A percentile compares a stretch with the other conserved stretches of the same genome.
Evolutionary conservation across 2,888 invertebrate species (phyloP).

Genomic region (Trachelus stipa): DNA sequence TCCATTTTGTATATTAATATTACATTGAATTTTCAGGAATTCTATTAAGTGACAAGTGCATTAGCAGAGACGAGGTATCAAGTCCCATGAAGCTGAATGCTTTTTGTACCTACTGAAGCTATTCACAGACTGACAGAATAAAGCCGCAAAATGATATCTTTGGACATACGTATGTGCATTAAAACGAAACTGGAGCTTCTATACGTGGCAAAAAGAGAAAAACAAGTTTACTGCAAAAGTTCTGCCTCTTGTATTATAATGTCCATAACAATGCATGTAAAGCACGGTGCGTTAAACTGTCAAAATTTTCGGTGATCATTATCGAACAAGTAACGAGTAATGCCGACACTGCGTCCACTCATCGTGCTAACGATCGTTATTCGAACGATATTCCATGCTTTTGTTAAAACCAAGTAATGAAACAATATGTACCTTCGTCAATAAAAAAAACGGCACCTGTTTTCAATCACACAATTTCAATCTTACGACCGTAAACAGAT

Average conservation of each 20-base stretch:
- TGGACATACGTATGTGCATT: neutral
- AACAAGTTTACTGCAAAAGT: neutral
- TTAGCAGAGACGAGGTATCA: neutral
- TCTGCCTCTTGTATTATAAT: neutral
- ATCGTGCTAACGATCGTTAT: neutral
- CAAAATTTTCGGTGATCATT: neutral
- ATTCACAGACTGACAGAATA: neutral
- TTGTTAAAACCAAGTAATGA: neutral
- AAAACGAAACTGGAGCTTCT: neutral
- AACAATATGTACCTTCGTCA: neutral
- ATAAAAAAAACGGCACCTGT: neutral
- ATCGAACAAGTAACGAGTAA: neutral
- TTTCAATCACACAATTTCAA: neutral
- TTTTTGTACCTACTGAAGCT: neutral
- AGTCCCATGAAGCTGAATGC: neutral
- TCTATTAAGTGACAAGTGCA: neutral
- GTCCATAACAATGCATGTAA: neutral
- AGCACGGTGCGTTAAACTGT: neutral
- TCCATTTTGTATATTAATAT: neutral
- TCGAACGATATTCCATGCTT: neutral
- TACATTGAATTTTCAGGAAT: neutral
- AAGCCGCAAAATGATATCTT: neutral
- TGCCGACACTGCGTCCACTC: neutral
- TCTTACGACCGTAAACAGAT: neutral
- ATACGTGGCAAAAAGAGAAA: neutral